Evolutionary conservation across 2,113 vertebrate species (phyloP).

Genomic region (Scartelaos histophorus): DNA sequence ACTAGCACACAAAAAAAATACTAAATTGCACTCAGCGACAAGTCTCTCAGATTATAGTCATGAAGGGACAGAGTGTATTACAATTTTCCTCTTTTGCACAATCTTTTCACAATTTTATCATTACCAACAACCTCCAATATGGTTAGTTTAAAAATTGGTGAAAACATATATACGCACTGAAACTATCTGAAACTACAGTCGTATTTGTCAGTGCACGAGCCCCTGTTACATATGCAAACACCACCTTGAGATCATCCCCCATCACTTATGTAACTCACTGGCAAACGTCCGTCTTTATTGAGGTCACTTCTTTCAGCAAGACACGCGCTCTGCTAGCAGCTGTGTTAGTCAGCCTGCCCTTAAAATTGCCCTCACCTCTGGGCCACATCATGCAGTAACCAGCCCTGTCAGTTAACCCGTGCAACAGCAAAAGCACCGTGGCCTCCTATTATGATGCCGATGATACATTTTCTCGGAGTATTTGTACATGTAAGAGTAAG

Average conservation of each 20-base stretch:
- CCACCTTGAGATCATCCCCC: slow-evolving; percentile 60
- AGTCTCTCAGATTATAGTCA: no score
- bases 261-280: slow-evolving; percentile 61
- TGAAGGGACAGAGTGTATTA: no score
- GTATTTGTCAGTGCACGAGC: not conserved
- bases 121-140: no score
- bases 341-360: slow-evolving; percentile 67
- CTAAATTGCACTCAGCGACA: no score
- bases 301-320: slow-evolving; percentile 70
- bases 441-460: slow-evolving; percentile 23
- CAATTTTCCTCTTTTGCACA: no score
- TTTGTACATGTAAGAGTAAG: not conserved
- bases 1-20: no score
- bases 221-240: slow-evolving; percentile 26
- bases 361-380: slow-evolving; percentile 62
- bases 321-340: slow-evolving; percentile 65
- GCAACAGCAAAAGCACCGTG: slow-evolving; percentile 28
- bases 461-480: slow-evolving; percentile 14
- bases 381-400: slow-evolving; percentile 49
- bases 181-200: not conserved
- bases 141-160: not conserved
- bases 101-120: no score
- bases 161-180: not conserved
- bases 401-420: slow-evolving; percentile 47
- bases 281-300: slow-evolving; percentile 75